These are phyloP conservation scores for Schlechtendalia chinensis DNA, from an alignment of 1,140 invertebrate genomes.

Conservation along the genomic window DNA sequence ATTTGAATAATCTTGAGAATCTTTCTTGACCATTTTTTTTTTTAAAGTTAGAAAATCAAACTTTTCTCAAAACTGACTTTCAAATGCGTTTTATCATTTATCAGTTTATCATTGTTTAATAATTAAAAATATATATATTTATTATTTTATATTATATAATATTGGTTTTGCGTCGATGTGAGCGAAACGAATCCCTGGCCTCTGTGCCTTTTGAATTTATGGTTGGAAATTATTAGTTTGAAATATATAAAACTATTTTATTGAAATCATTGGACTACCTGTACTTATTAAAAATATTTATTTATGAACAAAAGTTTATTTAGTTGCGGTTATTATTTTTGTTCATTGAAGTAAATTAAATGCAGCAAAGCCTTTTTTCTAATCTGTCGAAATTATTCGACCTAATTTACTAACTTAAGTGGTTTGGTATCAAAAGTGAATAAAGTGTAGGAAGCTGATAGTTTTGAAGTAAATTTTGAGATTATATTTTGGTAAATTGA, in stretches of 20 bases:
- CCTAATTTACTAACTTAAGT: background rate
- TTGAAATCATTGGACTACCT: background rate
- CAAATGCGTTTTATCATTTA: no score
- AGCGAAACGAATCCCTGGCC: background rate
- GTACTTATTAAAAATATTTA: background rate
- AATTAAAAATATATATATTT: background rate
- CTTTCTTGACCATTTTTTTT: no score
- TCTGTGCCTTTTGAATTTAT: no score
- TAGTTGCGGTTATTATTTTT: background rate
- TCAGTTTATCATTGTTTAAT: background rate
- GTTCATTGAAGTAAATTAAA: slow-evolving; percentile 13
- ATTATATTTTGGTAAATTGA: background rate
- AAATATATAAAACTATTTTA: background rate
- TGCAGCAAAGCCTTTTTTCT: background rate
- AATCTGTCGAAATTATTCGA: background rate
- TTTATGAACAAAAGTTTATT: background rate
- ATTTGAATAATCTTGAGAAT: no score
- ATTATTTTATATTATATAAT: no score
- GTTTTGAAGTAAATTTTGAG: background rate
- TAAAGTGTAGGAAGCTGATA: no score
- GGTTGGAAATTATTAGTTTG: no score
- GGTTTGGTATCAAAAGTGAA: background rate
- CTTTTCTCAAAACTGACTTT: background rate
- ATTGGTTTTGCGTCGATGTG: background rate
- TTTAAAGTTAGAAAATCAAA: no score